phyloP scores from a whole-genome alignment of 37 sponge, comb jelly and placozoan species.

The Mnemiopsis leidyi region DNA sequence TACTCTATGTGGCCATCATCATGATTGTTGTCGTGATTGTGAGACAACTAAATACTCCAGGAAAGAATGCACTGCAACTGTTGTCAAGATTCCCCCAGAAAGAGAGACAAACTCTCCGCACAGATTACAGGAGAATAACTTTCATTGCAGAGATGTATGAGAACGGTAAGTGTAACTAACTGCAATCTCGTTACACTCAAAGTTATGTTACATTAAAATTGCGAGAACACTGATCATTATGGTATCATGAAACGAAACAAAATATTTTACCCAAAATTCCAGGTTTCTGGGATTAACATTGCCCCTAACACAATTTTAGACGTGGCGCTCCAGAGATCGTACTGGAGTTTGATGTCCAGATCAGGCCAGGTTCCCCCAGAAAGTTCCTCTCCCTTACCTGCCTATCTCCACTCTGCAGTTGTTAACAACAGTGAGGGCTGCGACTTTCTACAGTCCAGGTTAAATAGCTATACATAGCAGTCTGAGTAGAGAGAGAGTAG shows the following conservation, averaged over 20 bases:
- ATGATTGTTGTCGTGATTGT: too few relatives aligned
- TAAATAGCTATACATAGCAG: too few relatives aligned
- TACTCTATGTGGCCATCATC: too few relatives aligned
- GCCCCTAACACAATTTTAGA: too few relatives aligned
- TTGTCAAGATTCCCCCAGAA: conserved; percentile 36
- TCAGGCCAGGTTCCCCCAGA: neutral
- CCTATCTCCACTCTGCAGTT: conserved; percentile 39
- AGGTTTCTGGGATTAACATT: too few relatives aligned
- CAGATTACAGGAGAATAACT: conserved; percentile 16
- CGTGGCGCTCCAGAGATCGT: conserved; percentile 26
- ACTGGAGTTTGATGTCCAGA: conserved; percentile 54
- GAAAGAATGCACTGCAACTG: conserved; percentile 14
- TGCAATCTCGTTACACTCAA: too few relatives aligned
- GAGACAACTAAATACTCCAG: neutral
- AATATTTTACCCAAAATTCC: too few relatives aligned
- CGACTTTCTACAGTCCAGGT: neutral
- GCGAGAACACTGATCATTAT: too few relatives aligned
- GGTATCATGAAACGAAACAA: too few relatives aligned
- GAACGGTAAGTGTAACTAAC: conserved; percentile 57
- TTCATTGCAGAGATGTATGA: conserved; percentile 34
- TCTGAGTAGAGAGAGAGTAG: too few relatives aligned
- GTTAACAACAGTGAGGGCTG: neutral
- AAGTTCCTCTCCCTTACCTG: conserved; percentile 39
- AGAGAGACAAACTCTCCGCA: conserved; percentile 34
- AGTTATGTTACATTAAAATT: too few relatives aligned